A percentile compares a stretch with the other conserved stretches of the same genome.
phyloP scores from a whole-genome alignment of 2,797 vertebrate species.

The Enteromius treurensis region DNA sequence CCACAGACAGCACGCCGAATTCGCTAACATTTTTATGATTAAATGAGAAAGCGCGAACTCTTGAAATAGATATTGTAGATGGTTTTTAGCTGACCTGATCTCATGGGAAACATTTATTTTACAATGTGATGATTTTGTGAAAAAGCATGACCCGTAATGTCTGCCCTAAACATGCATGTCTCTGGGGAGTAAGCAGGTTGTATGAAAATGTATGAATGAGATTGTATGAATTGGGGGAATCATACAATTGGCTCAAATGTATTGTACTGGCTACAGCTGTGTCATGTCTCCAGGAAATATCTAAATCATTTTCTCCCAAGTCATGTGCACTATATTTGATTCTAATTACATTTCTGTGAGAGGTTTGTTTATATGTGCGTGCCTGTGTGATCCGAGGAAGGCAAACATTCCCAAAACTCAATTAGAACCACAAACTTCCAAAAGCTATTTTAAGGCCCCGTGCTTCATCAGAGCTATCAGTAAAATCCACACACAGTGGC shows the following conservation, averaged over 20 bases:
- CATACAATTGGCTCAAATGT: not conserved
- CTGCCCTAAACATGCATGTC: not conserved
- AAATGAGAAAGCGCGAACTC: too few relatives aligned
- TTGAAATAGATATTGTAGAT: not conserved
- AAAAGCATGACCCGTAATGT: not conserved
- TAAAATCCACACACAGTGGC: constrained; percentile 40
- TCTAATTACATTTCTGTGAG: not conserved
- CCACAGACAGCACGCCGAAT: too few relatives aligned
- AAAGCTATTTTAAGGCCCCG: constrained; percentile 3
- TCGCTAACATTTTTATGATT: too few relatives aligned
- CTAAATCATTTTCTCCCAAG: not conserved
- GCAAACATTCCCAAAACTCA: constrained; percentile 27
- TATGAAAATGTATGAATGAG: not conserved
- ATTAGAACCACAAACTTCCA: constrained; percentile 28
- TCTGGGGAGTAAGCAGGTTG: not conserved
- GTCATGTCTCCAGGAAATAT: not conserved
- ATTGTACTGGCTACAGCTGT: not conserved
- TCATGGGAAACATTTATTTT: not conserved
- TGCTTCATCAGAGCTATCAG: constrained; percentile 36
- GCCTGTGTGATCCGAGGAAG: constrained; percentile 10
- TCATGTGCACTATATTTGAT: not conserved
- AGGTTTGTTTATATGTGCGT: not conserved
- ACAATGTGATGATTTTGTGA: not conserved
- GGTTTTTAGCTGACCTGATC: not conserved
- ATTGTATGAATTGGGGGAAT: not conserved